Evolutionary conservation across 2,797 vertebrate genomes (phyloP).

Genomic region (Rhincodon typus): DNA sequence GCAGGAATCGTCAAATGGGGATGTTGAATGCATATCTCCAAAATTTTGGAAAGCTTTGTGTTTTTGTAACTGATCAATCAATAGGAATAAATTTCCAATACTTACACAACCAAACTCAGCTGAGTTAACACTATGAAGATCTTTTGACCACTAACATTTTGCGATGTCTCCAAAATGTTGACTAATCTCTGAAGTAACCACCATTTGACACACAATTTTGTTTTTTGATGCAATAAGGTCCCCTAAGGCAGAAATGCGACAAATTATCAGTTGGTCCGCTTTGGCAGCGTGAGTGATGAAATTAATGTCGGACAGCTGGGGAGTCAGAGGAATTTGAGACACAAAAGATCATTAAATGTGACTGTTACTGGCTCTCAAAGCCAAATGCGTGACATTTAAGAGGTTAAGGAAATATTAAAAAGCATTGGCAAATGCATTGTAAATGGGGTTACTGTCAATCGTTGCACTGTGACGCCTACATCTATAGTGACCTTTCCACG

Average conservation of each 20-base stretch:
- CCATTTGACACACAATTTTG: background rate
- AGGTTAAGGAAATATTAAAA: conserved; percentile 3
- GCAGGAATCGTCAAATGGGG: background rate
- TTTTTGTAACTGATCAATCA: background rate
- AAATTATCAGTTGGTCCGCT: background rate
- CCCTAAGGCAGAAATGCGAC: background rate
- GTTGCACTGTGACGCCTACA: background rate
- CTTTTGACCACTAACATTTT: background rate
- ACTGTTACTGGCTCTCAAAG: background rate
- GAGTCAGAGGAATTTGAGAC: background rate
- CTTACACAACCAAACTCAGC: no score
- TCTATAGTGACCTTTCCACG: background rate
- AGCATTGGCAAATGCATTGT: background rate
- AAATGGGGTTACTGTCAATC: background rate
- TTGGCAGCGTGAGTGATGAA: background rate
- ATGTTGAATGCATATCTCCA: background rate
- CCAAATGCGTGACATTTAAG: conserved; percentile 13
- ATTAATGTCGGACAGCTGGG: conserved; percentile 12
- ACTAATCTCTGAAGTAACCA: background rate
- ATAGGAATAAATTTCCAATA: no score
- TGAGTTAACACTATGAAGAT: background rate
- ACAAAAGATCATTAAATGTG: background rate
- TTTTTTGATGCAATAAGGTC: background rate
- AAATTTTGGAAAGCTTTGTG: background rate
- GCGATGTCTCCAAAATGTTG: background rate